These are phyloP conservation scores for Drosophila nebulosa DNA, from an alignment of 1,140 invertebrate species.

Conservation along the genomic window DNA sequence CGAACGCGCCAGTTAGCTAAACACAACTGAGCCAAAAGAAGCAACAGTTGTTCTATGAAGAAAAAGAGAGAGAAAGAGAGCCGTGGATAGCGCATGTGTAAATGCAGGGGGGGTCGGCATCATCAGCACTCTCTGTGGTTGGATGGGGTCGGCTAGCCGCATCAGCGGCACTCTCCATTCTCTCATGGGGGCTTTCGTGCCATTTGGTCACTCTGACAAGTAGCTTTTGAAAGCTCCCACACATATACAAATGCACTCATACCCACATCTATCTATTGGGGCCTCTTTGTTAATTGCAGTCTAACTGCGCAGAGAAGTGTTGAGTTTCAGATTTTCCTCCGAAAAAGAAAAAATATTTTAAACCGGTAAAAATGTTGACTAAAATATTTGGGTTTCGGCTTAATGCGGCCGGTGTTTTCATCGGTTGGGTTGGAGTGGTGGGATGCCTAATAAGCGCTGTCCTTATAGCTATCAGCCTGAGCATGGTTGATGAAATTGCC, in stretches of 20 bases:
- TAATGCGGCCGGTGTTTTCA: conserved; percentile 52
- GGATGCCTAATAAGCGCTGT: conserved; percentile 28
- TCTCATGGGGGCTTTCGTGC: neutral
- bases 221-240: neutral
- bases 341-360: no score
- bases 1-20: neutral
- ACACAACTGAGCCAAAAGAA: neutral
- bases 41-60: neutral
- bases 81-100: neutral
- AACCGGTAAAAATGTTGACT: conserved; percentile 15
- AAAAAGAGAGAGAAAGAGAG: neutral
- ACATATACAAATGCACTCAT: neutral
- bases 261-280: neutral
- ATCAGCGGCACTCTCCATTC: neutral
- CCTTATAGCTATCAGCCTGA: conserved; percentile 11
- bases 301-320: neutral
- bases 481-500: conserved; percentile 29
- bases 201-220: neutral
- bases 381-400: conserved; percentile 49
- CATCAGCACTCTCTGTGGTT: neutral
- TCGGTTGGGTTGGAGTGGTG: conserved; percentile 52
- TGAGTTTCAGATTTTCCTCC: neutral
- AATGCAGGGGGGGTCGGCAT: neutral
- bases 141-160: neutral
- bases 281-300: neutral